phyloP scores from a whole-genome alignment of 35 echinoderm and acorn worm species.

The Amphiura filiformis region DNA sequence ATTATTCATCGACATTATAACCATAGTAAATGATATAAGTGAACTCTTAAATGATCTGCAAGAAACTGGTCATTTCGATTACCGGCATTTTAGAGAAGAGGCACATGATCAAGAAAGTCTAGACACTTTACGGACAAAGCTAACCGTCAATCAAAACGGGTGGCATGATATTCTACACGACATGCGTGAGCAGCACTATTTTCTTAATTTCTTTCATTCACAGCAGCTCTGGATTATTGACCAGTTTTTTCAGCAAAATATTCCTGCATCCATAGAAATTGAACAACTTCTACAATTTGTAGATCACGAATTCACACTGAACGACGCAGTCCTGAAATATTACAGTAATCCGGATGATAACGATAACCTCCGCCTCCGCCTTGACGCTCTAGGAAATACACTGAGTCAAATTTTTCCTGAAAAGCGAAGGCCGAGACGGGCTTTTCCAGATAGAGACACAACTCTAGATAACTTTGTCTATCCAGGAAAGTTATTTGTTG shows the following conservation, averaged over 20 bases:
- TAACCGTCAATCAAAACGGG: neutral
- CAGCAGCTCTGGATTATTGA: constrained; percentile 20
- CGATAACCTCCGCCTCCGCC: neutral
- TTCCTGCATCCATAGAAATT: neutral
- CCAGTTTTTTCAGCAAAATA: constrained; percentile 11
- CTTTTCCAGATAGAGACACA: neutral
- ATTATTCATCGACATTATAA: neutral
- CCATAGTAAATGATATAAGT: constrained; percentile 13
- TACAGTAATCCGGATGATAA: neutral
- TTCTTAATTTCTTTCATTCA: constrained; percentile 30
- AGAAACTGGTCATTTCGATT: constrained; percentile 23
- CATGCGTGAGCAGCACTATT: neutral
- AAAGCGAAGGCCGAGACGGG: neutral
- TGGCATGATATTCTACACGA: neutral
- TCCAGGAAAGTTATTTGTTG: constrained; percentile 13
- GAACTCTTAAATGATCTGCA: constrained; percentile 1
- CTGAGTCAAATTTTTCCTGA: constrained; percentile 6
- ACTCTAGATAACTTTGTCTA: constrained; percentile 14
- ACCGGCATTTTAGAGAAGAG: neutral
- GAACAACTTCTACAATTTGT: constrained; percentile 10
- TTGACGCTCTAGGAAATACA: neutral
- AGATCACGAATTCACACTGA: neutral
- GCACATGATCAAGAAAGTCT: neutral
- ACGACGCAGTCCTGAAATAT: neutral
- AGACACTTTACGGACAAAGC: neutral